Evolutionary conservation across 2,113 vertebrate species (phyloP).

Genomic region (Pollachius pollachius): DNA sequence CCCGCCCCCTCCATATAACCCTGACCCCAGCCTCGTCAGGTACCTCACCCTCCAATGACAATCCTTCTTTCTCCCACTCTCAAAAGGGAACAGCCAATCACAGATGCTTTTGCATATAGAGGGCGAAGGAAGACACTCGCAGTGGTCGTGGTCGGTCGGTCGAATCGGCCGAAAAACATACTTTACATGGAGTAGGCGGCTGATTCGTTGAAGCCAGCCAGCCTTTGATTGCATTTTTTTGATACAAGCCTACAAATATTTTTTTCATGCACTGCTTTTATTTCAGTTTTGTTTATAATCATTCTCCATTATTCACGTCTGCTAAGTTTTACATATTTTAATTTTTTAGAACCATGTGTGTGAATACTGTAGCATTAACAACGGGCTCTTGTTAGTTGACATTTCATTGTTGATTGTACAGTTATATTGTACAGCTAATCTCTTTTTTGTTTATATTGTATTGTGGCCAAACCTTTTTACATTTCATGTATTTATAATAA

Average conservation of each 20-base stretch:
- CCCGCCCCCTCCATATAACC: slow-evolving; percentile 92
- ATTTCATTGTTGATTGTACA: slow-evolving; percentile 42
- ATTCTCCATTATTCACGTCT: background rate
- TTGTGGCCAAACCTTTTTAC: slow-evolving; percentile 62
- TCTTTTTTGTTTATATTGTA: slow-evolving; percentile 62
- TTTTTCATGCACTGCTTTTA: background rate
- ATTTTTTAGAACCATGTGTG: background rate
- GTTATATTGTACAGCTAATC: slow-evolving; percentile 48
- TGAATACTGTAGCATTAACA: slow-evolving; percentile 17
- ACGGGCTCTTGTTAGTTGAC: slow-evolving; percentile 26
- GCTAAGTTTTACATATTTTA: background rate
- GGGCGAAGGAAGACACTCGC: background rate
- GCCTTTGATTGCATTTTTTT: background rate
- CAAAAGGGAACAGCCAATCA: slow-evolving; percentile 18
- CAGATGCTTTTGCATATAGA: no score
- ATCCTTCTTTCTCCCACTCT: slow-evolving; percentile 41
- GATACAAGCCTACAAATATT: background rate
- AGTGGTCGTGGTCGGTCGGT: background rate
- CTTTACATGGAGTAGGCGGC: background rate
- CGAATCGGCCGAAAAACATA: background rate
- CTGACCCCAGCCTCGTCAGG: slow-evolving; percentile 97
- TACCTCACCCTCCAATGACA: slow-evolving; percentile 82
- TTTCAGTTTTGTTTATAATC: background rate
- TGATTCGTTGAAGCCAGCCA: background rate
- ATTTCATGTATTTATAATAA: slow-evolving; percentile 80